Base-by-base conservation (phyloP, 2,113 vertebrate species). In the Silurus meridionalis region DNA sequence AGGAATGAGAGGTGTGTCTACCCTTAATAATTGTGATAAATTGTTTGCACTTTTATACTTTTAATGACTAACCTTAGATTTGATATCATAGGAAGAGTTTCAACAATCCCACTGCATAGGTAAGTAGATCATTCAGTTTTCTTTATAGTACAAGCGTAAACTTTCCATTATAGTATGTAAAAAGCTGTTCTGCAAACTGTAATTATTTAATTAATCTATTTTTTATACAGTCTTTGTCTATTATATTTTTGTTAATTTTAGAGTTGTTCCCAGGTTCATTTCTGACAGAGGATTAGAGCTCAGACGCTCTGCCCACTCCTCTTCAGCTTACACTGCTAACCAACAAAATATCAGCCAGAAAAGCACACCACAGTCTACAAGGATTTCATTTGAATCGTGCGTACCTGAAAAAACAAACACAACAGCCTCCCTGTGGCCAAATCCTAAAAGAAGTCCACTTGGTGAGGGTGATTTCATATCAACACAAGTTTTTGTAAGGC, bases 1-100 rank as follows among this genome's bases (percentile, higher is more conserved):
- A 23, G 64, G 71, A 86, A 80, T 75, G 28, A 91, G 84, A 91
- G 93, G 93, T 93, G 83, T 10, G 89, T 77, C 8, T 2, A 1
- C 61, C 17, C 13, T 37, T 50, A 52, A 67, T 61, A 60, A 46
- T 81, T 81, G 52, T 25, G 5, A 0, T 80, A 46, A 80, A 19
- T 15, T 28, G 15, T 80, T 46, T 21, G 28, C 52, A 52, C 15
- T 8, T 74, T 19, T 23, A 52, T 74, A 14, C 53, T 77, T 61
- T 19, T 7, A 46, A 46, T 79, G 11, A 60, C 21, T 80, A 80
- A 60, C n/a, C 37, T 28, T 52, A 74, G 60, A 66, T 61, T 66
- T 17, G 11, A 25, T 81, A 74, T 81, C 55, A 74, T 78, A 95
- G 94, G 88, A 83, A 89, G 58, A 46, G 57, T 90, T 79, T 69